A percentile compares a stretch with the other conserved stretches of the same genome.
Evolutionary conservation across 2,113 vertebrate genomes (phyloP).

Genomic region (Ceratotherium simum): DNA sequence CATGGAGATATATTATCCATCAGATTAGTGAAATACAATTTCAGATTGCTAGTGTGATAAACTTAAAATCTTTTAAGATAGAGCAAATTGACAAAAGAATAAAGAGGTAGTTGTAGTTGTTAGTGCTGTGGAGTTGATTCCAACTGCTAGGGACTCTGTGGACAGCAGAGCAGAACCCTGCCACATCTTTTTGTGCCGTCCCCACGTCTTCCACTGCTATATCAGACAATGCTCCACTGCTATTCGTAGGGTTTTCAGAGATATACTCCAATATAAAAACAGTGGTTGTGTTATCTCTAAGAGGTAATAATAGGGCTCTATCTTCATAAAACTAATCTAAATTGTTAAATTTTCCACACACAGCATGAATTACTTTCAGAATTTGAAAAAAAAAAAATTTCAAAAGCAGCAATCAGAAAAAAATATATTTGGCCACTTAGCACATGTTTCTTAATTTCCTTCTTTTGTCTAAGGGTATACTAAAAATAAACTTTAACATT

Average conservation of each 20-base stretch:
- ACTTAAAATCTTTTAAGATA: conserved; percentile 25
- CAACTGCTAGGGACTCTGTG: too few species aligned
- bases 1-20: not conserved
- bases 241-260: not conserved
- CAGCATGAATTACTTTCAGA: not conserved
- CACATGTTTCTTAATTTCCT: conserved; percentile 29
- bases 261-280: not conserved
- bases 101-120: not conserved
- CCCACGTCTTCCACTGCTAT: too few species aligned
- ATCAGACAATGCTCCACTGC: too few species aligned
- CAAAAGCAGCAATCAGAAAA: not conserved
- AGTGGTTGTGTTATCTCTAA: not conserved
- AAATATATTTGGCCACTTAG: conserved; percentile 40
- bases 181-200: too few species aligned
- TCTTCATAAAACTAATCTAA: not conserved
- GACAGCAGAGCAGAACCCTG: too few species aligned
- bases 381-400: conserved; percentile 32
- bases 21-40: conserved; percentile 49
- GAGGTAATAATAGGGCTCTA: not conserved
- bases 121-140: too few species aligned
- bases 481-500: not conserved
- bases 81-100: not conserved
- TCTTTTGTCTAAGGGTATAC: not conserved
- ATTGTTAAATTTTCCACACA: conserved; percentile 6
- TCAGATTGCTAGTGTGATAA: not conserved